Base-by-base conservation (phyloP, 2,113 vertebrate genomes). In the Callopanchax toddi region DNA sequence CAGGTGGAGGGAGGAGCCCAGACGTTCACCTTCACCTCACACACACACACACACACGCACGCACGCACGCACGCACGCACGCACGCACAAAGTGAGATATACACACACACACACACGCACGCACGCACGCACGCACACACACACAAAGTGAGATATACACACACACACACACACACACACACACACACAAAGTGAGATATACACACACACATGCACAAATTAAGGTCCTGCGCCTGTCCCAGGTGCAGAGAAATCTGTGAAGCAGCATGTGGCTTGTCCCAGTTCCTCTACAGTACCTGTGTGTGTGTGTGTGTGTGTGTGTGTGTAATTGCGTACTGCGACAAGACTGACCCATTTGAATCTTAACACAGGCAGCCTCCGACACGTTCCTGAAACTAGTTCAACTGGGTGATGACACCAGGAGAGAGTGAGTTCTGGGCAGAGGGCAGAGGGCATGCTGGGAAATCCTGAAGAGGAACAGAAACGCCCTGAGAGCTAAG, bases 311-410 rank as follows among this genome's bases (percentile, higher is more conserved):
- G 58, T 42, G 70, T 42, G 71, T 58, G 60, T 56, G 57, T 66
- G 76, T 55, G 67, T 69, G 73, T 58, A 60, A 80, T 74, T 89
- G 84, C 84, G 56, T 86, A 87, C 84, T 91, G 90, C 87, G 79
- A 89, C 89, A 91, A 88, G 78, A 86, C 70, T 91, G 91, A 91
- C 91, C 90, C 84, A 92, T 91, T 93, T 91, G 82, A 88, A 81
- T 87, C 62, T 60, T 67, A 63, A 76, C 57, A 81, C 71, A 82
- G 55, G 25, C 74, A 1, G 78, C 66, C 66, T 48, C 77, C 71
- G 65, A 71, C 60, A 54, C 62, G 61, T 76, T 50, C 43, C 78
- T 80, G 58, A 76, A 88, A 71, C 50, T 85, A 77, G 81, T 86
- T 85, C 81, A 84, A 45, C 68, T 73, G 67, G 61, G 67, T 60